phyloP scores from a whole-genome alignment of 2,888 invertebrate species.

The Ophion costatus region DNA sequence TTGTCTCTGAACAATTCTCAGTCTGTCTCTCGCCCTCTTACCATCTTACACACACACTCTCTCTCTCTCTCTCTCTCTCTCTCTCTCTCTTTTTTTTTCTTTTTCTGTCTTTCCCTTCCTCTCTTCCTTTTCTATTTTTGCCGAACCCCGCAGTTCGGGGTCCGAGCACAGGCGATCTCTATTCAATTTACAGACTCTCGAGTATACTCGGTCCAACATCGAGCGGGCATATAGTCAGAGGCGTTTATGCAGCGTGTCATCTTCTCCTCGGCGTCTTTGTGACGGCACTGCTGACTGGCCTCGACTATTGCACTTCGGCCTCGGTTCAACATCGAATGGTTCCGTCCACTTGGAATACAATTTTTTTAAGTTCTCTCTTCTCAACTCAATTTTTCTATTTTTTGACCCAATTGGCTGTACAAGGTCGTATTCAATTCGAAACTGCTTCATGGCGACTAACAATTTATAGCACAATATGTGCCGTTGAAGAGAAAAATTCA shows the following conservation, averaged over 20 bases:
- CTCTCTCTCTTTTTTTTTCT: constrained; percentile 22
- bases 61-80: constrained; percentile 8
- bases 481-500: no score
- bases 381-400: background rate
- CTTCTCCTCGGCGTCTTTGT: constrained; percentile 29
- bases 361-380: background rate
- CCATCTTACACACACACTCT: constrained; percentile 10
- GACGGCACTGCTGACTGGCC: constrained; percentile 49
- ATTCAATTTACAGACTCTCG: constrained; percentile 53
- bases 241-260: constrained; percentile 39
- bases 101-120: constrained; percentile 44
- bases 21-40: constrained; percentile 7
- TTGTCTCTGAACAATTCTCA: constrained; percentile 22
- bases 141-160: background rate
- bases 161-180: constrained; percentile 38
- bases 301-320: constrained; percentile 7
- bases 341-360: background rate
- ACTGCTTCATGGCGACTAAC: background rate
- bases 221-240: constrained; percentile 21
- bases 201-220: constrained; percentile 24
- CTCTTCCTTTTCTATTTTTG: constrained; percentile 36
- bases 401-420: background rate
- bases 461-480: background rate
- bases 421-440: background rate
- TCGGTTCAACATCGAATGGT: background rate